These are phyloP conservation scores for Latheticus oryzae DNA, from an alignment of 2,888 invertebrate genomes.

Conservation along the genomic window DNA sequence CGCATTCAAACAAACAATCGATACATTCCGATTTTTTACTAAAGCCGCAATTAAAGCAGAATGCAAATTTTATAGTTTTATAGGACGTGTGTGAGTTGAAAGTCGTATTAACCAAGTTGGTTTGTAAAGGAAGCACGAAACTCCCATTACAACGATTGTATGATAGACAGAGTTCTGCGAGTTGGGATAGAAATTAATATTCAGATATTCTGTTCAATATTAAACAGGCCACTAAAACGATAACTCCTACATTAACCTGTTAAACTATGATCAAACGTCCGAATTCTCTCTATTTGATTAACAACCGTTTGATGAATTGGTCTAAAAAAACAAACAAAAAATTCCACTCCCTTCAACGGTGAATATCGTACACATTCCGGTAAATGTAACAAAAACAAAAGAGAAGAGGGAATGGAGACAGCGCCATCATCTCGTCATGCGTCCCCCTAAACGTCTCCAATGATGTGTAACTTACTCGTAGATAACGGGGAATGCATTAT, in stretches of 20 bases:
- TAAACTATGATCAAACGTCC: slow-evolving; percentile 47
- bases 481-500: slow-evolving; percentile 53
- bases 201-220: slow-evolving; percentile 50
- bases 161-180: slow-evolving; percentile 39
- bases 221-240: slow-evolving; percentile 49
- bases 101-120: slow-evolving; percentile 43
- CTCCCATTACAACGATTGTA: slow-evolving; percentile 46
- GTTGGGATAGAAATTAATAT: slow-evolving; percentile 46
- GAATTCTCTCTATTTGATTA: slow-evolving; percentile 36
- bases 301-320: too few relatives aligned
- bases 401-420: slow-evolving; percentile 7
- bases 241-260: slow-evolving; percentile 51
- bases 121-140: slow-evolving; percentile 49
- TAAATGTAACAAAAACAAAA: slow-evolving; percentile 31
- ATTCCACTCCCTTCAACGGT: not conserved
- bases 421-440: slow-evolving; percentile 14
- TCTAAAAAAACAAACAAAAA: not conserved
- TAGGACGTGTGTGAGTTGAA: slow-evolving; percentile 15
- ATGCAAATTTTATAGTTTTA: slow-evolving; percentile 41
- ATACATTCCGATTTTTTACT: slow-evolving; percentile 23
- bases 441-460: slow-evolving; percentile 48
- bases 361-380: slow-evolving; percentile 27
- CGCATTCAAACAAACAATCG: slow-evolving; percentile 15
- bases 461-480: slow-evolving; percentile 54
- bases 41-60: slow-evolving; percentile 32